Percentiles rank a stretch among this genome's conserved stretches.
These are phyloP conservation scores for Platerodrilus igneus DNA, from an alignment of 2,888 invertebrate genomes.

Conservation along the genomic window DNA sequence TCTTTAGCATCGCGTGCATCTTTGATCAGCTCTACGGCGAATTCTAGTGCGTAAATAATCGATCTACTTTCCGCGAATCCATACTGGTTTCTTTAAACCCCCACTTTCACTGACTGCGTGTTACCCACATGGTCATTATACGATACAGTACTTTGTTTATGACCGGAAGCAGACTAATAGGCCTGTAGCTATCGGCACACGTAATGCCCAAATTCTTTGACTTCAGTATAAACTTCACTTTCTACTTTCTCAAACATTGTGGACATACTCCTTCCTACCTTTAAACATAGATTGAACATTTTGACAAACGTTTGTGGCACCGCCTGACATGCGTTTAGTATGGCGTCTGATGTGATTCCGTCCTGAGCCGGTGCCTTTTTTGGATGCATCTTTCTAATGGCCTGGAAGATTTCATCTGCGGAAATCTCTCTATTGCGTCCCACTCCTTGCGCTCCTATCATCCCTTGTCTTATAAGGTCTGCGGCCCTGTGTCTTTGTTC, in stretches of 20 bases:
- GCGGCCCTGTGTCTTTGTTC: no score
- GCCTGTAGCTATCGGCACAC: conserved; percentile 2
- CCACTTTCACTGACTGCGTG: no score
- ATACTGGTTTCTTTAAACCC: no score
- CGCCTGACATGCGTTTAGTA: conserved; percentile 2
- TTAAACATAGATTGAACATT: conserved; percentile 12
- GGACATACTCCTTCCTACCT: conserved; percentile 11
- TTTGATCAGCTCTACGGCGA: neutral
- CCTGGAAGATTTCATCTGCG: no score
- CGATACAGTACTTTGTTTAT: conserved; percentile 8
- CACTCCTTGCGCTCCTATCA: no score
- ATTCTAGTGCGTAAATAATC: conserved; percentile 7
- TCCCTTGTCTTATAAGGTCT: no score
- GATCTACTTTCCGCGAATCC: neutral
- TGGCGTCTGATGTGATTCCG: conserved; percentile 9
- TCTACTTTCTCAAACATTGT: conserved; percentile 8
- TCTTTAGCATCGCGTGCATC: conserved; percentile 10
- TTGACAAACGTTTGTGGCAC: neutral
- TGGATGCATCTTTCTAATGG: neutral
- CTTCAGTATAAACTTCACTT: conserved; percentile 8
- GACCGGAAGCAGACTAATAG: conserved; percentile 13
- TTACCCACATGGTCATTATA: neutral
- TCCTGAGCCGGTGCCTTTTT: conserved; percentile 11
- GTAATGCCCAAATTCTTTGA: conserved; percentile 4
- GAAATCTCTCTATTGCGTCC: no score